Conservation (phyloP, 2,113 vertebrate genomes). For the Hippopotamus amphibius region DNA sequence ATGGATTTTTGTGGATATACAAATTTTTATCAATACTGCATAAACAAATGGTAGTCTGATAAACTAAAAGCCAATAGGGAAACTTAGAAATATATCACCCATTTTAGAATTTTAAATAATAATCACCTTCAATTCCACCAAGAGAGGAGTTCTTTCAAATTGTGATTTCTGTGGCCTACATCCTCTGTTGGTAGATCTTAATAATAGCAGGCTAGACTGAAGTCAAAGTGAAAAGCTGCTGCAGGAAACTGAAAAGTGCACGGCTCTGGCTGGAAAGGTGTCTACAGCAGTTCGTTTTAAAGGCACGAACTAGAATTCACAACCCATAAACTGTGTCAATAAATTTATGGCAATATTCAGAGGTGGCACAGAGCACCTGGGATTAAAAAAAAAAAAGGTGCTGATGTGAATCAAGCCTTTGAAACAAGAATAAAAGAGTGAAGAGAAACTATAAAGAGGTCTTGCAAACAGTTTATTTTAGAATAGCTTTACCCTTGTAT, state of each 20-base stretch:
- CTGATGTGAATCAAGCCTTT: not conserved
- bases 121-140: constrained; percentile 53
- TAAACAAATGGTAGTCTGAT: not conserved
- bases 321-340: constrained; percentile 62
- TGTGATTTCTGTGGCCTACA: constrained; percentile 22
- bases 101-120: constrained; percentile 69
- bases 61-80: constrained; percentile 49
- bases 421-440: constrained; percentile 58
- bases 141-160: constrained; percentile 49
- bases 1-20: not conserved
- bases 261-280: constrained; percentile 55
- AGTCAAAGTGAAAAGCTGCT: constrained; percentile 55
- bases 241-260: constrained; percentile 68
- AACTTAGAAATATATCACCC: constrained; percentile 31
- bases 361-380: constrained; percentile 21
- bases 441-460: constrained; percentile 12
- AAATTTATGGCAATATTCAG: constrained; percentile 56
- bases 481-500: not conserved
- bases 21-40: constrained; percentile 4
- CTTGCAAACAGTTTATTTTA: constrained; percentile 32
- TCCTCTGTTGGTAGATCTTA: constrained; percentile 57
- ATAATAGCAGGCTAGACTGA: not conserved
- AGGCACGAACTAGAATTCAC: constrained; percentile 72
- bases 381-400: constrained; percentile 66
- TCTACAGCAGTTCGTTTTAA: constrained; percentile 76